A percentile compares a stretch with the other conserved stretches of the same genome.
Evolutionary conservation across 2,797 vertebrate genomes (phyloP).

Genomic region (Clarias laeviceps): DNA sequence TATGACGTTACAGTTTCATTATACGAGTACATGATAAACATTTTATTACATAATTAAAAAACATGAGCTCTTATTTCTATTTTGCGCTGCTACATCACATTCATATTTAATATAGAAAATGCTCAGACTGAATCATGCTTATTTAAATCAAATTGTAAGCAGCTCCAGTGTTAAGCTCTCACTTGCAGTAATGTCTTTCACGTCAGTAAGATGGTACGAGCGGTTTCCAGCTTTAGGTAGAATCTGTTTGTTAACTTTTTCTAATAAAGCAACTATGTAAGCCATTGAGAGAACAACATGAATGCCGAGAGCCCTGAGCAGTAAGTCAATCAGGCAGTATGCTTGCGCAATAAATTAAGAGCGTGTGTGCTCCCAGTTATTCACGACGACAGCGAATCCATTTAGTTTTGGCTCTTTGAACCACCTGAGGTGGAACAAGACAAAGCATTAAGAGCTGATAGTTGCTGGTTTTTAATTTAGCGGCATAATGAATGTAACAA

Average conservation of each 20-base stretch:
- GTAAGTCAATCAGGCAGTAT: conserved; percentile 49
- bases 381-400: conserved; percentile 63
- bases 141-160: neutral
- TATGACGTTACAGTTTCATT: neutral
- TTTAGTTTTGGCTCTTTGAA: conserved; percentile 67
- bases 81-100: neutral
- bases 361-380: conserved; percentile 60
- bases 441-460: conserved; percentile 69
- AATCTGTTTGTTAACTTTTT: conserved; percentile 24
- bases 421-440: conserved; percentile 71
- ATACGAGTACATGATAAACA: neutral
- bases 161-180: neutral
- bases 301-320: conserved; percentile 47
- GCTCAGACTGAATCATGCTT: neutral
- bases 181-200: neutral
- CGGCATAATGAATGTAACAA: conserved; percentile 72
- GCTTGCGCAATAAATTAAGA: conserved; percentile 53
- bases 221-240: neutral
- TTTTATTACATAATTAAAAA: neutral
- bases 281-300: conserved; percentile 35
- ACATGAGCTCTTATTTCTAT: neutral
- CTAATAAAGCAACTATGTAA: conserved; percentile 27
- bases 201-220: neutral
- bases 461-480: conserved; percentile 72
- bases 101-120: neutral